phyloP scores from a whole-genome alignment of 2,797 vertebrate genomes.

The Karalla daura region DNA sequence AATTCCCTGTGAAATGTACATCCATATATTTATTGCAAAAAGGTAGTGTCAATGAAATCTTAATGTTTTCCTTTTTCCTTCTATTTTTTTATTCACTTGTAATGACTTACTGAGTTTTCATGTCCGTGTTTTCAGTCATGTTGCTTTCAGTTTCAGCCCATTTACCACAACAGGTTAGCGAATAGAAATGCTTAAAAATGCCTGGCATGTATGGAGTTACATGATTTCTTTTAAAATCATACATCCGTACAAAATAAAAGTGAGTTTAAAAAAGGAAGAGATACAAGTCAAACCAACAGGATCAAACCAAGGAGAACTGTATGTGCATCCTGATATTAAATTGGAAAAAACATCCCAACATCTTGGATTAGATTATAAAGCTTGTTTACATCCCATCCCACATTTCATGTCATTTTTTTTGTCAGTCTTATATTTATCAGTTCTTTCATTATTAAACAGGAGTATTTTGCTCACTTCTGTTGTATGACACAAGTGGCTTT shows the following conservation, averaged over 20 bases:
- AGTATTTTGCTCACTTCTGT: slow-evolving; percentile 68
- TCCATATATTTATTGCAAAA: slow-evolving; percentile 92
- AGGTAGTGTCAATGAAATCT: slow-evolving; percentile 86
- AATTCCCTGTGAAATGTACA: slow-evolving; percentile 92
- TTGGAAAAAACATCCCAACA: slow-evolving; percentile 64
- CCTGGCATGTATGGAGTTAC: slow-evolving; percentile 70
- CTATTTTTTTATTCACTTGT: slow-evolving; percentile 40
- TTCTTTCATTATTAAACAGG: slow-evolving; percentile 75
- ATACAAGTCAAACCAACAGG: slow-evolving; percentile 75
- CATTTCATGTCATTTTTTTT: slow-evolving; percentile 43
- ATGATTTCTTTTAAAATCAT: slow-evolving; percentile 69
- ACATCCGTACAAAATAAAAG: slow-evolving; percentile 82
- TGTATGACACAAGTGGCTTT: slow-evolving; percentile 61
- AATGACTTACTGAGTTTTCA: slow-evolving; percentile 65
- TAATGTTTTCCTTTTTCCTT: slow-evolving; percentile 54
- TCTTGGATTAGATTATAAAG: slow-evolving; percentile 71
- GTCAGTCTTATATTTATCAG: slow-evolving; percentile 68
- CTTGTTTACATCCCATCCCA: slow-evolving; percentile 52
- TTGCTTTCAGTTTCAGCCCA: slow-evolving; percentile 71
- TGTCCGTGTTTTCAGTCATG: slow-evolving; percentile 25
- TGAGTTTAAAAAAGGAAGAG: slow-evolving; percentile 63
- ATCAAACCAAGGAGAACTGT: slow-evolving; percentile 72
- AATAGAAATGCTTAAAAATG: slow-evolving; percentile 65
- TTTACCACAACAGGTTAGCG: slow-evolving; percentile 61
- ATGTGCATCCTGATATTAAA: slow-evolving; percentile 79